Base-by-base conservation (phyloP, 2,888 invertebrate species). In the Synergus umbraculus region DNA sequence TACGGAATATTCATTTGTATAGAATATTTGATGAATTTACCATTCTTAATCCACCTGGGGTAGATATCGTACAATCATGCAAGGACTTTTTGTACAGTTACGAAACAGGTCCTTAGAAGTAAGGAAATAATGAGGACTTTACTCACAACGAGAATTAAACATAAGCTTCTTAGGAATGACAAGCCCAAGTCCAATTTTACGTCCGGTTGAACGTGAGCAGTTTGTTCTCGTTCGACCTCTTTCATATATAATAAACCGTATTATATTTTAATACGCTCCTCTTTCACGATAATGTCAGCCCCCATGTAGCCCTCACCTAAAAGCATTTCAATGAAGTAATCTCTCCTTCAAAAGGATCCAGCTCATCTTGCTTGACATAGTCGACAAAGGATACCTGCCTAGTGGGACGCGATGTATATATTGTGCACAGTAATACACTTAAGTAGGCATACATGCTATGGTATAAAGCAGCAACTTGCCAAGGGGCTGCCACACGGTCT, bases 401-500 rank as follows among this genome's bases (percentile, higher is more conserved):
- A 73, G 69, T 73, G 69, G 69, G 69, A 73, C 49, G 69, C 69
- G 69, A 22, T 49, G 69, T 73, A 73, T 73, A 73, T 73, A 73
- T 54, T 73, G 69, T 73, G 54, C 69, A 73, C 69, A 73, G 69
- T 73, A 73, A 73, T 73, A 73, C 69, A 73, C 69, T 73, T 73
- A 73, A 73, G 69, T 73, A 73, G 69, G 69, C 69, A 73, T 73
- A 73, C 69, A 73, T 73, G 69, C 49, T 49, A 49, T 46, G 69
- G 46, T 60, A 78, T 69, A 60, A 78, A 78, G 69, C 60, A 78
- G 65, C 77, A 77, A 63, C 69, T 73, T 73, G 69, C 69, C 69
- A 73, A 73, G 69, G 84, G 79, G 83, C 85, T 84, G 85, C 86
- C 86, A 86, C 85, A 87, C 81, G 87, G 84, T 89, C 86, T 88